Percentiles rank a stretch among this genome's conserved stretches.
Conservation (phyloP, 2,797 vertebrate genomes). For the Macropus fuliginosus region DNA sequence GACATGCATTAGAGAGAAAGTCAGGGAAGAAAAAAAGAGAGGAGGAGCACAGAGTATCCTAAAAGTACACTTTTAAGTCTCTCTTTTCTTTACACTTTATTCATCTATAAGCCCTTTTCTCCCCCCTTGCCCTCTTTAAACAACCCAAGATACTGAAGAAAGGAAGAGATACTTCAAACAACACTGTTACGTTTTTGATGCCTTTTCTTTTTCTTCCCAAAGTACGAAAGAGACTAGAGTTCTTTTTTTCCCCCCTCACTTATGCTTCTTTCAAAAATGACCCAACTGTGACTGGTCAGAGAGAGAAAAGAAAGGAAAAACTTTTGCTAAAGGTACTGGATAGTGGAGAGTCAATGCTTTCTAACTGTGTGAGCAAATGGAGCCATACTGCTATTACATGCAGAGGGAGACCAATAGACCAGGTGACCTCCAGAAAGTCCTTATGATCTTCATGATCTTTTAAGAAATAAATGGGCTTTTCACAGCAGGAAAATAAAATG, state of each 20-base stretch:
- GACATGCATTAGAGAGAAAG: constrained; percentile 19
- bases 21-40: constrained; percentile 26
- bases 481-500: background rate
- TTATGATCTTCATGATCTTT: constrained; percentile 47
- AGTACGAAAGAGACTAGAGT: constrained; percentile 39
- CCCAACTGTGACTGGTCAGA: constrained; percentile 47
- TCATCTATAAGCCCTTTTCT: constrained; percentile 39
- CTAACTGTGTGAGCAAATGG: constrained; percentile 9
- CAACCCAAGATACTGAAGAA: constrained; percentile 49
- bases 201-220: constrained; percentile 12
- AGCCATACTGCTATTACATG: background rate
- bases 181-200: constrained; percentile 21
- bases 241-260: constrained; percentile 59
- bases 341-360: constrained; percentile 48
- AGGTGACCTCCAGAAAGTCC: background rate
- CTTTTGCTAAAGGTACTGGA: constrained; percentile 30
- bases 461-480: constrained; percentile 9
- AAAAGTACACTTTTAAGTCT: constrained; percentile 10
- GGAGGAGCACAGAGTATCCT: background rate
- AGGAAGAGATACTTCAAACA: constrained; percentile 59
- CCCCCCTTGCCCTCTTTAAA: constrained; percentile 28
- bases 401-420: background rate
- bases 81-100: constrained; percentile 35
- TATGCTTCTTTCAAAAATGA: constrained; percentile 37
- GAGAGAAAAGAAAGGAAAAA: constrained; percentile 56